Percentiles rank a stretch among this genome's conserved stretches.
These are phyloP conservation scores for Ailurus styani DNA, from an alignment of 2,113 vertebrate genomes.

Conservation along the genomic window DNA sequence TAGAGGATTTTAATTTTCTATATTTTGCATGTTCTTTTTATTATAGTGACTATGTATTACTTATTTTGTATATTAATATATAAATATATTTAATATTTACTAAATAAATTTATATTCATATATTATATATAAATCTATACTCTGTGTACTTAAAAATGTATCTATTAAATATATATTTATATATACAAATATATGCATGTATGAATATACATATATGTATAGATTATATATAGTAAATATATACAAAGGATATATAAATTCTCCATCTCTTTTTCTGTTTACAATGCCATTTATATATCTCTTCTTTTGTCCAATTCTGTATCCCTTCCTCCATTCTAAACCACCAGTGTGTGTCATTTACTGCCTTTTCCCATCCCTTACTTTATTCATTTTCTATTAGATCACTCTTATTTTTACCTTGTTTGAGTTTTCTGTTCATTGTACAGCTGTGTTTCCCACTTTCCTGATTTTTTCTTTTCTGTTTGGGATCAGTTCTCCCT, in stretches of 20 bases:
- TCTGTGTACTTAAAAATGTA: neutral
- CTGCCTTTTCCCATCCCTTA: neutral
- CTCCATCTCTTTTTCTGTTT: neutral
- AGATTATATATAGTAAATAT: neutral
- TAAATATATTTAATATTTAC: neutral
- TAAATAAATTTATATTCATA: neutral
- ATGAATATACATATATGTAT: neutral
- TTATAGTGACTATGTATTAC: neutral
- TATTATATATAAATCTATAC: neutral
- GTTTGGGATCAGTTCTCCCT: neutral
- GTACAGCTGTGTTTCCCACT: neutral
- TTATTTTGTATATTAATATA: neutral
- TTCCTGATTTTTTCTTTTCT: neutral
- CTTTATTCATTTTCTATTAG: neutral
- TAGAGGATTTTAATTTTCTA: neutral
- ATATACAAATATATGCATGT: neutral
- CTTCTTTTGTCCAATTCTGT: neutral
- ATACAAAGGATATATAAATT: neutral
- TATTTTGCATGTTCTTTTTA: neutral
- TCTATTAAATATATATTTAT: neutral
- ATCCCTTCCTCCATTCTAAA: neutral
- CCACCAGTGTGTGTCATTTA: neutral
- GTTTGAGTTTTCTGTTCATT: neutral
- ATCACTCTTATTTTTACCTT: neutral
- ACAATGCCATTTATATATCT: neutral